Conservation (phyloP, 2,113 vertebrate genomes). For the Galeopterus variegatus region DNA sequence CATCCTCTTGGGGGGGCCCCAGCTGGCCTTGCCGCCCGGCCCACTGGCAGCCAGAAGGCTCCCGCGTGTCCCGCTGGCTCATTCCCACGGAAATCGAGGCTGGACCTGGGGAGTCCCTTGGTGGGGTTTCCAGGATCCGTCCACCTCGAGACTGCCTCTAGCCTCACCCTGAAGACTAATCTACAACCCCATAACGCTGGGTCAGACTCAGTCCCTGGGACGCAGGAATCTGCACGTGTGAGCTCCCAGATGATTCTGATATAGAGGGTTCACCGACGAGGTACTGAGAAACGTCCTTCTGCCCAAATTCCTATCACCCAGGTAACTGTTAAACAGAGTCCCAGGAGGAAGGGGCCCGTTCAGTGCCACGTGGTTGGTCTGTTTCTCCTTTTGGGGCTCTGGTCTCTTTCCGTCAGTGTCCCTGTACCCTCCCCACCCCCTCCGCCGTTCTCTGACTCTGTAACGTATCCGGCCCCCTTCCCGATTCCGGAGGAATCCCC, state of each 20-base stretch:
- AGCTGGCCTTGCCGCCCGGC: constrained; percentile 4
- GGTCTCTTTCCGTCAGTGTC: background rate
- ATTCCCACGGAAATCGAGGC: constrained; percentile 35
- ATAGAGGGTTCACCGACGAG: background rate
- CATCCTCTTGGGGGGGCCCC: constrained; percentile 46
- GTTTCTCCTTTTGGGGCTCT: background rate
- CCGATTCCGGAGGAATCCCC: constrained; percentile 58
- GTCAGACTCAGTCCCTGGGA: background rate
- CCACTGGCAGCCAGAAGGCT: background rate
- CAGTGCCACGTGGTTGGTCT: background rate
- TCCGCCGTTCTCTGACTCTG: background rate
- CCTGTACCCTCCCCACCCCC: background rate
- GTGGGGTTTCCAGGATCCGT: background rate
- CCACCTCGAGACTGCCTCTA: background rate
- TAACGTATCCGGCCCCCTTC: background rate
- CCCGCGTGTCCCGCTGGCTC: background rate
- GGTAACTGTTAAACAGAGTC: constrained; percentile 23
- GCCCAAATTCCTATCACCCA: background rate
- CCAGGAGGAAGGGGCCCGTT: background rate
- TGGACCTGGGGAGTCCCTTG: background rate
- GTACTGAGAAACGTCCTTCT: background rate
- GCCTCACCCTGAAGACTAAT: background rate
- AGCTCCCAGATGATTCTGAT: background rate
- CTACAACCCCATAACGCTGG: background rate
- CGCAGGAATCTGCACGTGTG: background rate